Evolutionary conservation across 2,113 vertebrate genomes (phyloP), one percentile per base, ranked within the genome.

Genomic region (Nothocercus julius): DNA sequence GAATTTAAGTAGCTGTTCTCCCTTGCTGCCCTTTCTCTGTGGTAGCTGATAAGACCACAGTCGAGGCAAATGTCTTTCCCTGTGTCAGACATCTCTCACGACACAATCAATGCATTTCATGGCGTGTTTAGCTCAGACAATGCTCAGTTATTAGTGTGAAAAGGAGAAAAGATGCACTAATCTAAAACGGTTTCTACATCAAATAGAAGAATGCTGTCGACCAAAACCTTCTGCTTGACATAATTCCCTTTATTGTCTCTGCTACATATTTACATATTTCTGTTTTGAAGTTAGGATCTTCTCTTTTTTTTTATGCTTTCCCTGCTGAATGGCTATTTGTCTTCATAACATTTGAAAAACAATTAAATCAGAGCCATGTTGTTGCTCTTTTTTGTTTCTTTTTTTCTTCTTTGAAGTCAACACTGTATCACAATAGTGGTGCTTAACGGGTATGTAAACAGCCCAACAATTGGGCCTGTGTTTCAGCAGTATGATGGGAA

Each of bases 61-160:
- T 42, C 87, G 67, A 51, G 87, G 45, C 44, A 89, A 94, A 87
- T 75, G 51, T 87, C 90, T 92, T 89, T 66, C 17, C 34, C 45
- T 38, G 21, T 77, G 69, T 90, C 61, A 87, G 47, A 78, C 56
- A 47, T 88, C 59, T 95, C 58, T 94, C 54, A 83, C 45, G 77
- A 22, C 17, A 67, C 49, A 82, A 95, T 93, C 75, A 95, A 77
- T 74, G 61, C 4, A 70, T 92, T 96, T 95, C 62, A 68, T 92
- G 63, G 68, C 67, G 34, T 78, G 32, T 94, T 85, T 95, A 92
- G 44, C 90, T 96, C 67, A 94, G 61, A 96, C 36, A 94, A 67
- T 66, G 75, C 75, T 93, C 72, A 40, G 47, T 86, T 94, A 93
- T 97, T 85, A 88, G 7, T 40, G 36, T 86, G 84, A 89, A 92